Base-by-base conservation (phyloP, 2,888 invertebrate genomes). In the Synanthedon andrenaeformis region DNA sequence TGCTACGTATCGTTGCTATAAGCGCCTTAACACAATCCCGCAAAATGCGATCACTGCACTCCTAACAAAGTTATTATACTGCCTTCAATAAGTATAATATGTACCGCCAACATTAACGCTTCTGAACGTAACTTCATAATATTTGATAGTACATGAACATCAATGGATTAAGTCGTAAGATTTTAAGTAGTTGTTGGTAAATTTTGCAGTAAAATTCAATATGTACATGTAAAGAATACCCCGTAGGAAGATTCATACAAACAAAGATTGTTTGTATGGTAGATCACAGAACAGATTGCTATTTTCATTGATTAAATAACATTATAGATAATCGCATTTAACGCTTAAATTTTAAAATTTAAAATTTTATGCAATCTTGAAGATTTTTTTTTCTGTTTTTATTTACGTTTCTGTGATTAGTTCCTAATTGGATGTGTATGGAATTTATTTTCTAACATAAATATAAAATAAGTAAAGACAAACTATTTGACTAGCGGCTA, bases 11-110 rank as follows among this genome's bases (percentile, higher is more conserved):
- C 45, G 13, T 45, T 45, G 45, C 45, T 45, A 53, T 60, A 63
- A 62, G 59, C 61, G 57, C 48, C 55, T 61, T 62, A 58, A 42
- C 51, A 51, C 45, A 52, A 62, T 55, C 52, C 53, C 53, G 57
- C 59, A 12, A 61, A 58, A 59, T 59, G 56, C 53, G 59, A 59
- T 52, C n/a, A 52, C 55, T 62, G 45, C 8, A 12, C 45, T 45
- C 14, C 10, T n/a, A 13, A 45, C 12, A 12, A n/a, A 45, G 45
- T 13, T 13, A 14, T 12, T 6, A 13, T 45, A 45, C 14, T 45
- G 13, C 13, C 45, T 12, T 8, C 4, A 45, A 14, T 12, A 13
- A 5, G 13, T 13, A 12, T 45, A 45, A 5, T 45, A 13, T 35
- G 14, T 45, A 13, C 45, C 45, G 0, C 6, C 8, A 13, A n/a